phyloP scores from a whole-genome alignment of 64 coral and sea anemone species.

The Stichodactyla helianthus region DNA sequence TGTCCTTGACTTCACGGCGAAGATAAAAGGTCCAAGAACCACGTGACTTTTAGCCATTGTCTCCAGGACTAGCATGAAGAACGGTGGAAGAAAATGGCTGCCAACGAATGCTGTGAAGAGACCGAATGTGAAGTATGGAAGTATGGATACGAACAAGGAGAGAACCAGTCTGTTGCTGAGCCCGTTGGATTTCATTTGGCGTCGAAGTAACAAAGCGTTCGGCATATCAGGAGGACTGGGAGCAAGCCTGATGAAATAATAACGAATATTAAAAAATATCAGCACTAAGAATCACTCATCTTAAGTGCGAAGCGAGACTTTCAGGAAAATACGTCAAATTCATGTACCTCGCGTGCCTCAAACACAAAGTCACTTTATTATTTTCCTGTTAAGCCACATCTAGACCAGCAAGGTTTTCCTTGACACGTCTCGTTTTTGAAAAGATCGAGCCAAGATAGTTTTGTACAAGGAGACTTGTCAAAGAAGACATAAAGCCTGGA shows the following conservation, averaged over 20 bases:
- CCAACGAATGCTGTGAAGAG: background rate
- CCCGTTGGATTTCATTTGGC: background rate
- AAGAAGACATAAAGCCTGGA: too few species aligned
- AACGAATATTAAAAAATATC: background rate
- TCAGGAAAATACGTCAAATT: too few species aligned
- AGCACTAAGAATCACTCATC: background rate
- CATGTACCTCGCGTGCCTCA: too few species aligned
- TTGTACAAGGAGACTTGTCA: too few species aligned
- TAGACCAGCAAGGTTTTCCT: too few species aligned
- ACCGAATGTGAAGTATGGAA: background rate
- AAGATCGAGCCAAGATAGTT: too few species aligned
- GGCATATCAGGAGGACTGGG: background rate
- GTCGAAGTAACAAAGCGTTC: background rate
- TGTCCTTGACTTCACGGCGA: background rate
- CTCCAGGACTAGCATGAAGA: background rate
- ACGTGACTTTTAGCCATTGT: background rate
- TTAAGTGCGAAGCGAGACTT: background rate
- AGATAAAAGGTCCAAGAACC: background rate
- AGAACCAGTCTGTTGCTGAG: background rate
- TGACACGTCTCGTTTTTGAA: too few species aligned
- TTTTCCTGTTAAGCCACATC: too few species aligned
- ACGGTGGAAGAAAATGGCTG: background rate
- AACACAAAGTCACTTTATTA: too few species aligned
- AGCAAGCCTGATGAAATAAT: background rate
- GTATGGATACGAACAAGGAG: background rate